phyloP scores from a whole-genome alignment of 2,888 invertebrate species.

The Sesamia inferens region DNA sequence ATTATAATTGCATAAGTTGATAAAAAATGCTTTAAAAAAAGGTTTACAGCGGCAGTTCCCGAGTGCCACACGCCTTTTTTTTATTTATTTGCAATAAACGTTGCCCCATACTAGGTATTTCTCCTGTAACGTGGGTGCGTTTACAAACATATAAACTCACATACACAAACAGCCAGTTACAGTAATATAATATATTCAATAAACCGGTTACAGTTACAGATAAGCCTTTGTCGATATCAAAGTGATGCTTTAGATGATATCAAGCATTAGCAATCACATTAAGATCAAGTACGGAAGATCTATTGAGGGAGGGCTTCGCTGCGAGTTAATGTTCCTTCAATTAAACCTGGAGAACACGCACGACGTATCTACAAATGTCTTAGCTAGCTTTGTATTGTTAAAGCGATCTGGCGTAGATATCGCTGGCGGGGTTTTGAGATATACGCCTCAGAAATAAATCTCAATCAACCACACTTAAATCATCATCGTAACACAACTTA shows the following conservation, averaged over 20 bases:
- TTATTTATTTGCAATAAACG: too few relatives aligned
- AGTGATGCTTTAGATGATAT: not conserved
- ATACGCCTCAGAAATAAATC: not conserved
- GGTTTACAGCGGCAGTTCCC: too few relatives aligned
- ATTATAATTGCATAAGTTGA: too few relatives aligned
- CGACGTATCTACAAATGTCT: not conserved
- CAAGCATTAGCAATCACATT: not conserved
- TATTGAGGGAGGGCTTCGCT: slow-evolving; percentile 1
- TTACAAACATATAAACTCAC: too few relatives aligned
- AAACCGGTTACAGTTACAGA: not conserved
- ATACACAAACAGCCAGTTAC: too few relatives aligned
- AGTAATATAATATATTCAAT: too few relatives aligned
- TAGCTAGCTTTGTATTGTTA: slow-evolving; percentile 2
- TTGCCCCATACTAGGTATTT: too few relatives aligned
- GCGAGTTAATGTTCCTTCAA: not conserved
- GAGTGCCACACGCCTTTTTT: too few relatives aligned
- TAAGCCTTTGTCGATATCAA: not conserved
- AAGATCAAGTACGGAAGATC: slow-evolving; percentile 15
- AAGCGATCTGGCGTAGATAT: slow-evolving; percentile 2
- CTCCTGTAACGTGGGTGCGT: too few relatives aligned
- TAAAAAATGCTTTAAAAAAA: too few relatives aligned
- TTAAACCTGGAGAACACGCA: not conserved
- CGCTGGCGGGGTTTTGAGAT: slow-evolving; percentile 4
- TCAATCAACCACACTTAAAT: too few relatives aligned
- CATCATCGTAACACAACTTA: too few relatives aligned